These are phyloP conservation scores for Mus spicilegus DNA, from an alignment of 2,113 vertebrate genomes.

Conservation along the genomic window DNA sequence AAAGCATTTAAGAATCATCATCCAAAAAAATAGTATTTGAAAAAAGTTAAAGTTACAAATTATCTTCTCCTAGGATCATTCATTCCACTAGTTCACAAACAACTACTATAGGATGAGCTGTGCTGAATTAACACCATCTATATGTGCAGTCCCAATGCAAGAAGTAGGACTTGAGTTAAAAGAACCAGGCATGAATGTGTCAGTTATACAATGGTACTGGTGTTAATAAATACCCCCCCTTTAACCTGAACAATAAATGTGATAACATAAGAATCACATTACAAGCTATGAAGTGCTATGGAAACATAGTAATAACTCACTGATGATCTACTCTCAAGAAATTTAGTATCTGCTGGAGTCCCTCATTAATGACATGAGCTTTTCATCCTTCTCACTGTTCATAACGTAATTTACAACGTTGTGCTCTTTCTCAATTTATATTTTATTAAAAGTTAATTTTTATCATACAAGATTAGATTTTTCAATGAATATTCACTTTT, in stretches of 20 bases:
- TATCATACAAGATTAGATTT: conserved; percentile 38
- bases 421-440: conserved; percentile 62
- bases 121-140: neutral
- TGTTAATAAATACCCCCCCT: neutral
- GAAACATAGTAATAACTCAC: neutral
- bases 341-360: neutral
- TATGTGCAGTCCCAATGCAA: neutral
- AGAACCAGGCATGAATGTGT: neutral
- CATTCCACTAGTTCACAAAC: neutral
- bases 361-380: conserved; percentile 61
- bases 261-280: neutral
- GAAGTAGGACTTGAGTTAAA: neutral
- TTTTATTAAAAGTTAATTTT: conserved; percentile 70
- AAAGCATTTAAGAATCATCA: no score
- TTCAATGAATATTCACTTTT: conserved; percentile 57
- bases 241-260: neutral
- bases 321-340: neutral
- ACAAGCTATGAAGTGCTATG: neutral
- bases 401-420: conserved; percentile 65
- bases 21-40: no score
- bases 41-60: no score
- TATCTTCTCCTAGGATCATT: neutral
- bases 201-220: neutral
- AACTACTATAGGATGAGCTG: neutral
- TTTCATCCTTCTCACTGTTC: conserved; percentile 58